These are phyloP conservation scores for Ligdia adustata DNA, from an alignment of 2,888 invertebrate genomes.

Conservation along the genomic window DNA sequence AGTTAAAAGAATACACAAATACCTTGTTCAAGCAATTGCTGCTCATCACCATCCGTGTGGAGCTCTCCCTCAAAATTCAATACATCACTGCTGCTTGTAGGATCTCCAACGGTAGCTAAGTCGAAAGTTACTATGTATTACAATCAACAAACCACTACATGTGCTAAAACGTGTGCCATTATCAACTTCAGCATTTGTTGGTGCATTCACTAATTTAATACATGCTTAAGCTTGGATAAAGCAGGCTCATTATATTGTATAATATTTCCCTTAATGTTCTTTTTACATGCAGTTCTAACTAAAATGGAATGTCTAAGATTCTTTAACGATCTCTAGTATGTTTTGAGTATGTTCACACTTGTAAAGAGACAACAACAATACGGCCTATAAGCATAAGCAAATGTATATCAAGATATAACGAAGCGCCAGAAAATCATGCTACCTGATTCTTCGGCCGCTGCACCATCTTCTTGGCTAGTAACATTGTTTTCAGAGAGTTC, in stretches of 20 bases:
- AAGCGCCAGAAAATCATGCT: too few relatives aligned
- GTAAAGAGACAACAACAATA: too few relatives aligned
- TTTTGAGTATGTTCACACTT: too few relatives aligned
- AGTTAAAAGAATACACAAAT: constrained; percentile 18
- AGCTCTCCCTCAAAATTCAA: constrained; percentile 60
- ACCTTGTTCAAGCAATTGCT: constrained; percentile 60
- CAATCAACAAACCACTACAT: constrained; percentile 24
- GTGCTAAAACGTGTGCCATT: constrained; percentile 7
- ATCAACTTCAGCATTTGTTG: background rate
- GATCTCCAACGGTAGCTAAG: constrained; percentile 68
- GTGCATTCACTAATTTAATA: background rate
- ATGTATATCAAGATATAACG: too few relatives aligned
- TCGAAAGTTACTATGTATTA: constrained; percentile 26
- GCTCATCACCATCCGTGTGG: constrained; percentile 54
- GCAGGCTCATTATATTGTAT: background rate
- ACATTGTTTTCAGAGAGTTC: constrained; percentile 68
- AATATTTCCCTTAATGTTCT: too few relatives aligned
- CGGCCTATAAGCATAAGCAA: too few relatives aligned
- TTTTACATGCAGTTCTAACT: too few relatives aligned
- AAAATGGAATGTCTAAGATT: too few relatives aligned
- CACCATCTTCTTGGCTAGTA: constrained; percentile 62
- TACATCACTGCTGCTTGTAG: constrained; percentile 75
- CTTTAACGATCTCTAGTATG: too few relatives aligned
- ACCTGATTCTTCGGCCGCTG: constrained; percentile 62
- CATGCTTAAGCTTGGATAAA: background rate